A percentile compares a stretch with the other conserved stretches of the same genome.
phyloP scores from a whole-genome alignment of 1,140 invertebrate genomes.

The Forficula auricularia region DNA sequence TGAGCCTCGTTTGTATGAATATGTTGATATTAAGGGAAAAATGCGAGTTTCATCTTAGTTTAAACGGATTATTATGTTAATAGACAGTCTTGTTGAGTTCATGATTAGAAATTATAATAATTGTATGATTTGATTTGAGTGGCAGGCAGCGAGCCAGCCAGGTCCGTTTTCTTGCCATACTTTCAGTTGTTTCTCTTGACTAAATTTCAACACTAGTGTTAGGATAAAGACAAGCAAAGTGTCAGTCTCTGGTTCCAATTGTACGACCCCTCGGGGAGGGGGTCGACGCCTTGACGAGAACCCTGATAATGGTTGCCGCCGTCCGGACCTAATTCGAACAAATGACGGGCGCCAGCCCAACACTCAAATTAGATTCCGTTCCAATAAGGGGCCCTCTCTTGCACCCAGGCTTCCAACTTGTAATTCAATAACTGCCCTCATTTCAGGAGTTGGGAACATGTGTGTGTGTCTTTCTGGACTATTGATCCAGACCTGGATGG shows the following conservation, averaged over 20 bases:
- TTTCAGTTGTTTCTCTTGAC: neutral
- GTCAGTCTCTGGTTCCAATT: conserved; percentile 8
- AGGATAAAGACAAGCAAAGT: conserved; percentile 9
- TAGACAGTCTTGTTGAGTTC: too few relatives aligned
- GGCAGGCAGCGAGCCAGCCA: too few relatives aligned
- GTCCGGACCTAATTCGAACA: conserved; percentile 11
- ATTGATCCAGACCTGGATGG: conserved; percentile 8
- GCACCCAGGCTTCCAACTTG: conserved; percentile 9
- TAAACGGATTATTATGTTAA: too few relatives aligned
- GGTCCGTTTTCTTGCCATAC: too few relatives aligned
- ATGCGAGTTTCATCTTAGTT: too few relatives aligned
- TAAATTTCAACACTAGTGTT: conserved; percentile 9
- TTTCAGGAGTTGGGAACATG: conserved; percentile 11
- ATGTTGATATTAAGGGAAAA: too few relatives aligned
- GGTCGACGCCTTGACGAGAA: neutral
- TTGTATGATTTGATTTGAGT: too few relatives aligned
- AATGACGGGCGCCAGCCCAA: conserved; percentile 8
- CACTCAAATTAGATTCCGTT: conserved; percentile 12
- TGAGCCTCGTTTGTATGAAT: too few relatives aligned
- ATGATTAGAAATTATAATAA: too few relatives aligned
- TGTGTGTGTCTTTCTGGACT: conserved; percentile 12
- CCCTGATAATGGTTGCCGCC: neutral
- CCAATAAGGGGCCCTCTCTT: conserved; percentile 10
- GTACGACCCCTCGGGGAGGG: neutral
- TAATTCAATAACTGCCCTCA: conserved; percentile 14